Evolutionary conservation across 1,140 invertebrate genomes (phyloP), one percentile per base, ranked within the genome.

Genomic region (Cherax quadricarinatus): DNA sequence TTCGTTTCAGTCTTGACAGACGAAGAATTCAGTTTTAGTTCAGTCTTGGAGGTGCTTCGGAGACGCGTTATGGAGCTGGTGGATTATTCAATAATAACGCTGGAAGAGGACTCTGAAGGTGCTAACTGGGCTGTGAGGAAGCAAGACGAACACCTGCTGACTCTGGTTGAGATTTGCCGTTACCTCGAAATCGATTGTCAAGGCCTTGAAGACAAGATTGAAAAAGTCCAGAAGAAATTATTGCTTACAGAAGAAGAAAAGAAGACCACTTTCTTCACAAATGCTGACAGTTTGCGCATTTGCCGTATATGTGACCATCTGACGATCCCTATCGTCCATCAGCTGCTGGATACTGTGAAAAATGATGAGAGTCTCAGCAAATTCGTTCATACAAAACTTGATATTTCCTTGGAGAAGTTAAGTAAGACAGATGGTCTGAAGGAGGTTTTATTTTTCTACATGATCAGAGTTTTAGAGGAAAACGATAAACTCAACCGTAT

Each of bases 371-470:
- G 0, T 3, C 3, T 7, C 21, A 53, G n/a, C 7, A 12, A 66
- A 30, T 4, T 14, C 18, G 16, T 41, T 57, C n/a, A 49, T 10
- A 18, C 14, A 51, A 21, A 88, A 41, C 53, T 80, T 7, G 6
- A 81, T 10, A n/a, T 89, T 48, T 4, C 16, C 1, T 66, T 51
- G 16, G 51, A 89, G 1, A 16, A 49, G 62, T 9, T 53, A n/a
- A 62, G 73, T 10, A 48, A 73, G 24, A 66, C 21, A 2, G 62
- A 89, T 4, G 88, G 88, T 14, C 18, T 89, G 4, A 89, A 89
- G 24, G 88, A 89, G 81, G 80, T n/a, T 10, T 51, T 89, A 16
- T 89, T 89, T 73, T 89, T 89, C 73, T 89, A 53, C 66, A 70
- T 89, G 21, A 75, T 89, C 30, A 82, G 88, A 30, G 24, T 73